Percentiles rank a stretch among this genome's conserved stretches.
Evolutionary conservation across 2,888 invertebrate genomes (phyloP).

Genomic region (Morinoia aosen): DNA sequence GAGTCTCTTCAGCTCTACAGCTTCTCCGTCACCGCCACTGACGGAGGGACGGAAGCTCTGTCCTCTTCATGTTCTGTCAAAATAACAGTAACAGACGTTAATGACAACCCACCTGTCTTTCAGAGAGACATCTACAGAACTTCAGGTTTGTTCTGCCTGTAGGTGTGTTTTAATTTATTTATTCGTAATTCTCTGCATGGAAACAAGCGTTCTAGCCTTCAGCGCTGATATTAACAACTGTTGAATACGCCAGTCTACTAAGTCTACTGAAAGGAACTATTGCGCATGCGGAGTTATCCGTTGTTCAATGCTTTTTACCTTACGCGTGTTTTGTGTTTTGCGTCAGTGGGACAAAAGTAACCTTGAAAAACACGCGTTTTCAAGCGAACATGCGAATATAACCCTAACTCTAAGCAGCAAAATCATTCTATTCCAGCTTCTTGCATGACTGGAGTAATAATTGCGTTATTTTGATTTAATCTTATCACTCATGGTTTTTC

Average conservation of each 20-base stretch:
- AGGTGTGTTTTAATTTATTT: background rate
- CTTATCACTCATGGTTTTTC: no score
- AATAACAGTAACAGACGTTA: constrained; percentile 73
- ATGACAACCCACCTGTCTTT: constrained; percentile 72
- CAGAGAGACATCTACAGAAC: background rate
- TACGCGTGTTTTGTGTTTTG: no score
- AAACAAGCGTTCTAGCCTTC: background rate
- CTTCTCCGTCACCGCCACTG: constrained; percentile 70
- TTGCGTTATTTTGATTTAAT: no score
- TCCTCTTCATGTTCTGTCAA: constrained; percentile 71
- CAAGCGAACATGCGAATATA: background rate
- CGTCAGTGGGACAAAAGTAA: no score
- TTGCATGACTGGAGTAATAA: background rate
- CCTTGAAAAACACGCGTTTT: background rate
- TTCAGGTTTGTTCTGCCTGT: background rate
- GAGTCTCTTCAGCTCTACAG: constrained; percentile 69
- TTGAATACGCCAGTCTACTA: background rate
- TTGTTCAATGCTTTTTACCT: no score
- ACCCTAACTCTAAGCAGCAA: background rate
- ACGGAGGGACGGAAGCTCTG: constrained; percentile 69
- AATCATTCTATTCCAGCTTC: background rate
- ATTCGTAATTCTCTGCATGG: background rate
- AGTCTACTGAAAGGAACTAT: no score
- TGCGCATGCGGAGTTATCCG: no score
- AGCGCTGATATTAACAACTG: background rate